Conservation (phyloP, 1,140 invertebrate genomes). For the Drosophila nigrodunni region DNA sequence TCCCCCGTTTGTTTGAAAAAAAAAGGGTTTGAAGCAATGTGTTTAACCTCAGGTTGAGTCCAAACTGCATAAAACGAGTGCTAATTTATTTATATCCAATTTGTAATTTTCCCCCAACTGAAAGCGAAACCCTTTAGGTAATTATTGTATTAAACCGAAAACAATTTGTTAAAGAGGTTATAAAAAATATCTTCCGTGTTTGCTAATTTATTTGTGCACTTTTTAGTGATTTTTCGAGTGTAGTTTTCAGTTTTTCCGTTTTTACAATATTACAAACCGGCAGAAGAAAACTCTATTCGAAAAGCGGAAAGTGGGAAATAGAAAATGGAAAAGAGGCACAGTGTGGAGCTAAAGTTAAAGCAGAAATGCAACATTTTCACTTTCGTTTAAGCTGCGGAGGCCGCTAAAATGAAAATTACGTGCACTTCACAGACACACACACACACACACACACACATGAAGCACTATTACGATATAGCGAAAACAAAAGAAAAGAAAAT, state of each 20-base stretch:
- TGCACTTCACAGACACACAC: conserved; percentile 57
- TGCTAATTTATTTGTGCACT: conserved; percentile 12
- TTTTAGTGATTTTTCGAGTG: conserved; percentile 40
- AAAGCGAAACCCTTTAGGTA: conserved; percentile 13
- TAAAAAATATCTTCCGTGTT: conserved; percentile 43
- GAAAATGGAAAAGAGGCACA: conserved; percentile 23
- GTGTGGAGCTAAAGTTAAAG: conserved; percentile 17
- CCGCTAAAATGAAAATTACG: conserved; percentile 71
- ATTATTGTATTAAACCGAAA: conserved; percentile 11
- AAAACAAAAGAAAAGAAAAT: conserved; percentile 15
- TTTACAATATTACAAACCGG: conserved; percentile 31
- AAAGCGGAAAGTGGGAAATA: conserved; percentile 1
- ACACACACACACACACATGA: conserved; percentile 11
- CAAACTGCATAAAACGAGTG: conserved; percentile 20
- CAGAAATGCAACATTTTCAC: conserved; percentile 69
- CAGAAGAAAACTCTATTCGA: conserved; percentile 38
- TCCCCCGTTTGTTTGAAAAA: background rate
- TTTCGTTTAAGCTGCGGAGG: conserved; percentile 65
- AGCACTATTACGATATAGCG: conserved; percentile 27
- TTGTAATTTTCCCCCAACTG: background rate
- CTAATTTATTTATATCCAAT: background rate
- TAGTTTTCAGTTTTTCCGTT: conserved; percentile 27
- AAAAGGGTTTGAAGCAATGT: background rate
- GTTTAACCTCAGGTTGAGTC: conserved; percentile 31
- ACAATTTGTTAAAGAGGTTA: conserved; percentile 9